Percentiles rank a stretch among this genome's conserved stretches.
These are phyloP conservation scores for Herpetotheres cachinnans DNA, from an alignment of 2,113 vertebrate species.

Conservation along the genomic window DNA sequence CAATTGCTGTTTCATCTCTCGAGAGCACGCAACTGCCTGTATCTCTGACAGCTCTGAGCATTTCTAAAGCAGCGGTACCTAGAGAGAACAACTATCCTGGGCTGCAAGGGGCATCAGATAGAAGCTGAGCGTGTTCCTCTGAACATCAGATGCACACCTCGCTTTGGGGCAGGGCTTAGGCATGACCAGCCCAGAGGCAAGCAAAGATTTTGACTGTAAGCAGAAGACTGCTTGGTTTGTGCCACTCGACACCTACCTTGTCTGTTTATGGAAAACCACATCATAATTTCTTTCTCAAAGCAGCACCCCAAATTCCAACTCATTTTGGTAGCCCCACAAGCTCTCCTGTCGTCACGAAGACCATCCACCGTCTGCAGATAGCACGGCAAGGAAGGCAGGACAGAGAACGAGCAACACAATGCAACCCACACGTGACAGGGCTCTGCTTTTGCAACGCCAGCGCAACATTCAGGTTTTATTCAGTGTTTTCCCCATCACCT, in stretches of 20 bases:
- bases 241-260: neutral
- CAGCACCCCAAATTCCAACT: neutral
- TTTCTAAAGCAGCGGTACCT: neutral
- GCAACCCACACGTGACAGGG: neutral
- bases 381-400: too few species aligned
- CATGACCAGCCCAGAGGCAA: neutral
- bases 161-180: too few species aligned
- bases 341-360: too few species aligned
- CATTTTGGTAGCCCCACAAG: neutral
- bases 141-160: neutral
- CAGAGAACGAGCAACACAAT: rapidly evolving
- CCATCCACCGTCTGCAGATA: too few species aligned
- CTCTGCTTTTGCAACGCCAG: neutral
- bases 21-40: neutral
- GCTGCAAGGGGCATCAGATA: neutral
- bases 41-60: neutral
- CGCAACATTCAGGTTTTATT: neutral
- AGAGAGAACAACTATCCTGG: neutral
- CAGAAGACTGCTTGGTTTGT: too few species aligned
- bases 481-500: neutral
- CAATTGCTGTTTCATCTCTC: neutral
- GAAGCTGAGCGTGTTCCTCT: neutral
- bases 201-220: too few species aligned
- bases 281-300: neutral
- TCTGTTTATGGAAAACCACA: neutral